Base-by-base conservation (phyloP, 2,113 vertebrate genomes). In the Elephantulus edwardii region DNA sequence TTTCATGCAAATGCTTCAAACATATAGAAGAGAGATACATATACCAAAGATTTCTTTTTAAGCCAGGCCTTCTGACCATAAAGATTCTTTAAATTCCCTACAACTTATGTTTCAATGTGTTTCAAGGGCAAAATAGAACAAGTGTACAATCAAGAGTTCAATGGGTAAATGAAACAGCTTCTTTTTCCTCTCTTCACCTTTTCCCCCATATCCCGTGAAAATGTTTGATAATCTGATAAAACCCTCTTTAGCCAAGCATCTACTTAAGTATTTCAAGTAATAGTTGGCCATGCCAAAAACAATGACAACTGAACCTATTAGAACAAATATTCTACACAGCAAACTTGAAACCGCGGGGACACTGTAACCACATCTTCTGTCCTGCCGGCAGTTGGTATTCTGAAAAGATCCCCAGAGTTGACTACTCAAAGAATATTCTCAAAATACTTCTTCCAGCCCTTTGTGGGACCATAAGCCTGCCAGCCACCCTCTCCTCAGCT, bases 181-280 rank as follows among this genome's bases (percentile, higher is more conserved):
- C 74, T 44, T 42, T 70, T 79, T 50, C 48, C 14, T 50, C 82
- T 88, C 91, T 9, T 82, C 96, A 91, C 77, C 38, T 88, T 77
- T 83, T 93, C 95, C 92, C 75, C 94, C 94, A 64, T 4, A 17
- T 83, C 72, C 44, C 90, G 88, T 77, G 75, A 96, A 95, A 97
- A 88, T 81, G 96, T 87, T n/a, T 92, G 91, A 88, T 91, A 95
- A 78, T 16, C 87, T 46, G 60, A 70, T 0, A n/a, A 93, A 96
- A 52, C 76, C 44, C 80, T 96, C 95, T 85, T 95, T 95, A 94
- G 77, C 75, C n/a, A 71, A 96, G 89, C 90, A 96, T 92, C 96
- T 97, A 96, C 93, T 96, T 96, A 96, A 97, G 86, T 91, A 93
- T 80, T 94, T 93, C 38, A 86, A 91, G 92, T 96, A 96, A 90